These are phyloP conservation scores for Camptogramma bilineatum DNA, from an alignment of 2,888 invertebrate genomes.

Conservation along the genomic window DNA sequence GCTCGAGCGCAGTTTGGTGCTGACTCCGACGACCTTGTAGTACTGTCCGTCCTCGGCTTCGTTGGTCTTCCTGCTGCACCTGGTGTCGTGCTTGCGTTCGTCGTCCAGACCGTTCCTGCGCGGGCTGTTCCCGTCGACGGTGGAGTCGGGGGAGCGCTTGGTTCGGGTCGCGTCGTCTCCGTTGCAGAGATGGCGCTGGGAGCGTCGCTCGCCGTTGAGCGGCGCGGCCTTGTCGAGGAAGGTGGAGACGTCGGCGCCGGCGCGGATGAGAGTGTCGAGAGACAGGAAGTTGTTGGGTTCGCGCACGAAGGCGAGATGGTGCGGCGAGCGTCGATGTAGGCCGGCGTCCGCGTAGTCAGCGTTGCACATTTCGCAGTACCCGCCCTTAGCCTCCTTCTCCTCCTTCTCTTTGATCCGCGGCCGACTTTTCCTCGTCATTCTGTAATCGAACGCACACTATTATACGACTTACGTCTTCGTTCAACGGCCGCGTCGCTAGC, in stretches of 20 bases:
- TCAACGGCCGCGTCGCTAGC: conserved; percentile 10
- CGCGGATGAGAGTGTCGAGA: conserved; percentile 88
- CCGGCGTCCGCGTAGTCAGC: conserved; percentile 89
- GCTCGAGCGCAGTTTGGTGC: conserved; percentile 88
- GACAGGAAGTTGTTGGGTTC: conserved; percentile 91
- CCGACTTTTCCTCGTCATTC: conserved; percentile 85
- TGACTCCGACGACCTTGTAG: conserved; percentile 90
- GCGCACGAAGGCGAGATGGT: conserved; percentile 90
- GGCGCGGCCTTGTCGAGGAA: conserved; percentile 87
- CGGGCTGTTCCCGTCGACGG: conserved; percentile 64
- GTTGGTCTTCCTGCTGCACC: conserved; percentile 62
- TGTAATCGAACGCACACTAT: conserved; percentile 55
- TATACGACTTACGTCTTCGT: conserved; percentile 35
- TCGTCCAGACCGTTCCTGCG: conserved; percentile 69
- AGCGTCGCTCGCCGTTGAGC: conserved; percentile 72
- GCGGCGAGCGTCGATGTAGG: conserved; percentile 90
- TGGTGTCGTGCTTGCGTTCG: conserved; percentile 66
- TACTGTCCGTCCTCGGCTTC: conserved; percentile 80
- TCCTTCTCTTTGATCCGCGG: conserved; percentile 77
- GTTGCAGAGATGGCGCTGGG: conserved; percentile 72
- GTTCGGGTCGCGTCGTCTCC: conserved; percentile 61
- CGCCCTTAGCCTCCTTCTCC: conserved; percentile 80
- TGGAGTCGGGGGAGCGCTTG: conserved; percentile 66
- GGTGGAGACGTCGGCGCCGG: conserved; percentile 88
- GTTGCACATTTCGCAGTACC: conserved; percentile 93